Evolutionary conservation across 2,113 vertebrate species (phyloP), one percentile per base, ranked within the genome.

Genomic region (Nothobranchius kuhntae): DNA sequence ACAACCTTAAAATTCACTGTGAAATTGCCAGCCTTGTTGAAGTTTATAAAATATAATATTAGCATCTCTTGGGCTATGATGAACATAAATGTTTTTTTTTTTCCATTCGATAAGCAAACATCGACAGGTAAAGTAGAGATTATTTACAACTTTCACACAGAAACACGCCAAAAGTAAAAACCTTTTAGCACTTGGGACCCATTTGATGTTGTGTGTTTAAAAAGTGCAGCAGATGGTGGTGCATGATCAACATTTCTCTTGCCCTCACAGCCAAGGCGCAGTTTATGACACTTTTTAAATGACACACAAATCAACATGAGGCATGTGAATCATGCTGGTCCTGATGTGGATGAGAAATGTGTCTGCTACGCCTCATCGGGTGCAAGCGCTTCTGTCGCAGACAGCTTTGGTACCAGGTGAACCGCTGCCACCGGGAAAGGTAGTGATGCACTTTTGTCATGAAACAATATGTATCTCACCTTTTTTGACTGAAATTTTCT

Each of bases 281-380:
- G 70, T 61, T 53, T 21, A 77, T 70, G 65, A 62, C 53, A 68
- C 50, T 69, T 61, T 74, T 71, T 73, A 26, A 21, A 66, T 56
- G 56, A 63, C 59, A 78, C 75, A 75, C 63, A 65, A 85, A 80
- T 69, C 82, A 75, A 79, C 67, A 52, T 13, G 36, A 80, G 50
- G 62, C 61, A 52, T 67, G 71, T 36, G 62, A 82, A 64, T 75
- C 74, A 71, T 52, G 53, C 48, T 38, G 35, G 51, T 42, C 53
- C 68, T 61, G 69, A 82, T 81, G 71, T 75, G 78, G 56, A 71
- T 57, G 61, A 35, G 64, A 75, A 70, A 36, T 10, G 15, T 60
- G 61, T 75, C 26, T 21, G 45, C 50, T 73, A 15, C 6, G 54
- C 56, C 64, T 64, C 63, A 77, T 77, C 67, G 79, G 73, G 56